A percentile compares a stretch with the other conserved stretches of the same genome.
Conservation (phyloP, 37 sponge, comb jelly and placozoan genomes). For the Axinella damicornis region DNA sequence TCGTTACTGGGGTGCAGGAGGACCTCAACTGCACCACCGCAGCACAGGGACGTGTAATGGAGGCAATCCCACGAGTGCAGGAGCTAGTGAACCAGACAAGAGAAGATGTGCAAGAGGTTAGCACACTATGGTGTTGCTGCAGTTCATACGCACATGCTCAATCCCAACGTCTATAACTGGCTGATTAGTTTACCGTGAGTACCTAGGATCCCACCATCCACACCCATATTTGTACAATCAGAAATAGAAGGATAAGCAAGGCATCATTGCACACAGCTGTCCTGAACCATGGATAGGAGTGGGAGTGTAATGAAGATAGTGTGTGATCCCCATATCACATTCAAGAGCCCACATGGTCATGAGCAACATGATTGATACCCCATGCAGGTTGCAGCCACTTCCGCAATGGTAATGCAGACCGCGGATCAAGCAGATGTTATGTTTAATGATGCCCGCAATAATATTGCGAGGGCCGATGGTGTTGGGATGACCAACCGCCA, state of each 20-base stretch:
- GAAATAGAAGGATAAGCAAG: too few relatives aligned
- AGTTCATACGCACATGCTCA: too few relatives aligned
- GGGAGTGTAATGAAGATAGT: too few relatives aligned
- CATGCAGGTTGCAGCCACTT: neutral
- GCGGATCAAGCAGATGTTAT: neutral
- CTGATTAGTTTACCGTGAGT: too few relatives aligned
- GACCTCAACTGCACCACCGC: conserved; percentile 16
- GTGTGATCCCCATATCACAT: too few relatives aligned
- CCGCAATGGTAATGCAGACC: neutral
- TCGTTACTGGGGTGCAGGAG: neutral
- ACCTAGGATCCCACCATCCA: too few relatives aligned
- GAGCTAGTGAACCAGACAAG: neutral
- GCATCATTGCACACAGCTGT: too few relatives aligned
- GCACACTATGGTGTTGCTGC: neutral
- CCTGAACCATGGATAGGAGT: too few relatives aligned
- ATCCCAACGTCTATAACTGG: too few relatives aligned
- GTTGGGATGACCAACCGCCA: neutral
- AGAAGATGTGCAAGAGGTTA: neutral
- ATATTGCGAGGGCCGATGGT: neutral
- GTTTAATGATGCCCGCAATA: neutral
- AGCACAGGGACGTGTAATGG: neutral
- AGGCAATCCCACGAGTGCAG: neutral
- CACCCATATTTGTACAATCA: too few relatives aligned
- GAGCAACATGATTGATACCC: too few relatives aligned
- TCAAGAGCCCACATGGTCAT: too few relatives aligned